Evolutionary conservation across 2,888 invertebrate species (phyloP).

Genomic region (Sesia apiformis): DNA sequence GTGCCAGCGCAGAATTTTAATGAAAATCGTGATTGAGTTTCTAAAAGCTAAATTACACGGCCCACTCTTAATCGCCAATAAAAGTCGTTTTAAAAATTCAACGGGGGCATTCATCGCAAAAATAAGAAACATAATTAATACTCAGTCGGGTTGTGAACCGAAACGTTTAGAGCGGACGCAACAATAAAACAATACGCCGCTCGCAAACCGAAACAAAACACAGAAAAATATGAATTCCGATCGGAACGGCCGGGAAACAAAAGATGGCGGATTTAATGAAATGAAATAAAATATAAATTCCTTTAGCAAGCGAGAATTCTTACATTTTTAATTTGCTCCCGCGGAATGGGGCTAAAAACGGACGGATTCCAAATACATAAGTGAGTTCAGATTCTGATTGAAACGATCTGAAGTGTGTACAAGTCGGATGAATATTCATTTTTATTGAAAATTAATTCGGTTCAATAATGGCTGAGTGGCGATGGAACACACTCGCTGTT

Average conservation of each 20-base stretch:
- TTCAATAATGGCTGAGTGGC: not conserved
- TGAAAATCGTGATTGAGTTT: conserved; percentile 48
- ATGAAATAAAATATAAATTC: conserved; percentile 74
- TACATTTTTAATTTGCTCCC: conserved; percentile 72
- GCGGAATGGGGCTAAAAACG: conserved; percentile 64
- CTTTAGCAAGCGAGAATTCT: conserved; percentile 70
- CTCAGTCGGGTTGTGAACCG: conserved; percentile 48
- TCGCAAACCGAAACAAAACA: conserved; percentile 69
- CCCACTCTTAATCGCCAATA: conserved; percentile 42
- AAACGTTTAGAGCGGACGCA: conserved; percentile 56
- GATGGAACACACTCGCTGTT: not conserved
- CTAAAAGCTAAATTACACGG: conserved; percentile 43
- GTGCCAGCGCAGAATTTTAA: conserved; percentile 30
- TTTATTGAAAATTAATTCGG: conserved; percentile 12
- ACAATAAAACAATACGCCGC: conserved; percentile 67
- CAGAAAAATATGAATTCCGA: conserved; percentile 75
- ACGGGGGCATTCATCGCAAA: conserved; percentile 55
- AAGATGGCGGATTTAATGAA: conserved; percentile 74
- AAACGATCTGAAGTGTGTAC: conserved; percentile 12
- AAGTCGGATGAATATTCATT: conserved; percentile 27
- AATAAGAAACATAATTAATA: conserved; percentile 72
- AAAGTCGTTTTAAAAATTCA: conserved; percentile 44
- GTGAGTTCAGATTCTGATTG: conserved; percentile 27
- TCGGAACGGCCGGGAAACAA: conserved; percentile 66
- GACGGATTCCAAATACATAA: conserved; percentile 61